phyloP scores from a whole-genome alignment of 1,140 invertebrate genomes.

The Oncopodura yosiiana region DNA sequence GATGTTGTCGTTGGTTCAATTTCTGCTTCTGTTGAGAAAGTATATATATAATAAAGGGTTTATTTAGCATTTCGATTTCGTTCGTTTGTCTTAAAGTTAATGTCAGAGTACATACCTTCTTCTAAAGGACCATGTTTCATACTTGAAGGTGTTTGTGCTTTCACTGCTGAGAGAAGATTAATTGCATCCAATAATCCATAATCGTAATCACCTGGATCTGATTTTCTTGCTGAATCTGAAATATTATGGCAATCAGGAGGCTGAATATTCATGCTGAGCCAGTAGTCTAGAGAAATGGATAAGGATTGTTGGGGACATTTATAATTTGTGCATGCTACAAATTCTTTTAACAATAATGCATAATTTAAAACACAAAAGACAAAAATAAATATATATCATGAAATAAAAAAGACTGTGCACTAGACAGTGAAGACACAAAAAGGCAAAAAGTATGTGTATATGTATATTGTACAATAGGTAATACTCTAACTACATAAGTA shows the following conservation, averaged over 20 bases:
- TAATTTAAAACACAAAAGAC: too few species aligned
- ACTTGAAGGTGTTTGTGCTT: constrained; percentile 19
- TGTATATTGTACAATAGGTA: too few species aligned
- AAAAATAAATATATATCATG: too few species aligned
- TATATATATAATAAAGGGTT: too few species aligned
- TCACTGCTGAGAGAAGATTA: constrained; percentile 32
- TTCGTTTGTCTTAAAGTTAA: constrained; percentile 18
- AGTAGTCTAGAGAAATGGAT: not conserved
- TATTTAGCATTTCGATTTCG: too few species aligned
- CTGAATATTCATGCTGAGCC: not conserved
- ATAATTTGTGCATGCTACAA: too few species aligned
- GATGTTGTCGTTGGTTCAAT: constrained; percentile 30
- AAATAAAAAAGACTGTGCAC: too few species aligned
- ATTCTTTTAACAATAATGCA: too few species aligned
- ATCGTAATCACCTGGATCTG: constrained; percentile 16
- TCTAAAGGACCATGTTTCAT: constrained; percentile 18
- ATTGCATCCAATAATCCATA: constrained; percentile 33
- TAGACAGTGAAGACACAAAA: too few species aligned
- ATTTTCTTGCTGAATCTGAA: constrained; percentile 10
- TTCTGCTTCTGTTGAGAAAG: too few species aligned
- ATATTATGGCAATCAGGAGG: not conserved
- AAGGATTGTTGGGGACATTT: not conserved
- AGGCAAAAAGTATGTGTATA: too few species aligned
- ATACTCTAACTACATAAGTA: too few species aligned
- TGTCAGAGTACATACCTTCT: constrained; percentile 15